Percentiles rank a stretch among this genome's conserved stretches.
phyloP scores from a whole-genome alignment of 1,140 invertebrate species.

The Plutomurus gul region DNA sequence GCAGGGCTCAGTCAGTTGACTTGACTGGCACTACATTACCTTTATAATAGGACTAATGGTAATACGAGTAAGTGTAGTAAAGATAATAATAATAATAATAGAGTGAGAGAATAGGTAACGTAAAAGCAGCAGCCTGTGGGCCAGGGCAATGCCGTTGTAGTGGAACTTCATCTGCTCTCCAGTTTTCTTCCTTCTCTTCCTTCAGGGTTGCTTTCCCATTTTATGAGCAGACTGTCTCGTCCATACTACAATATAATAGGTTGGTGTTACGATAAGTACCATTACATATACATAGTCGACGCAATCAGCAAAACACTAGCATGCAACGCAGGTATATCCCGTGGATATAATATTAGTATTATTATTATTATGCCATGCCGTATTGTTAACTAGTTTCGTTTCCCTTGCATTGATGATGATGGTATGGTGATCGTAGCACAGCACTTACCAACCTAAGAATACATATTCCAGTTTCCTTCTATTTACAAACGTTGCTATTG shows the following conservation, averaged over 20 bases:
- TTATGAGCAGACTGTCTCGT: conserved; percentile 19
- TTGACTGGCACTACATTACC: neutral
- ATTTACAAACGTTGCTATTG: no score
- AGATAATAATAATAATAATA: conserved; percentile 13
- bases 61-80: conserved; percentile 13
- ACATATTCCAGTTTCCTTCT: no score
- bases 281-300: neutral
- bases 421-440: no score
- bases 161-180: no score
- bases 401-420: neutral
- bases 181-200: neutral
- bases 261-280: neutral
- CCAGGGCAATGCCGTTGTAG: neutral
- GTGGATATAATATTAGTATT: no score
- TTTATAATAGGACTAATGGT: conserved; percentile 1
- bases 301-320: neutral
- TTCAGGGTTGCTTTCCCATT: conserved; percentile 1
- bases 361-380: neutral
- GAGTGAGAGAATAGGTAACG: conserved; percentile 22
- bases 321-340: neutral
- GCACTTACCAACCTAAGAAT: no score
- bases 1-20: neutral
- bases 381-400: neutral
- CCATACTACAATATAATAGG: neutral
- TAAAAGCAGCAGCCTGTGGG: conserved; percentile 13